Evolutionary conservation across 23 tunicate species (phyloP), one percentile per base, ranked within the genome.

Genomic region (Clavelina lepadiformis): DNA sequence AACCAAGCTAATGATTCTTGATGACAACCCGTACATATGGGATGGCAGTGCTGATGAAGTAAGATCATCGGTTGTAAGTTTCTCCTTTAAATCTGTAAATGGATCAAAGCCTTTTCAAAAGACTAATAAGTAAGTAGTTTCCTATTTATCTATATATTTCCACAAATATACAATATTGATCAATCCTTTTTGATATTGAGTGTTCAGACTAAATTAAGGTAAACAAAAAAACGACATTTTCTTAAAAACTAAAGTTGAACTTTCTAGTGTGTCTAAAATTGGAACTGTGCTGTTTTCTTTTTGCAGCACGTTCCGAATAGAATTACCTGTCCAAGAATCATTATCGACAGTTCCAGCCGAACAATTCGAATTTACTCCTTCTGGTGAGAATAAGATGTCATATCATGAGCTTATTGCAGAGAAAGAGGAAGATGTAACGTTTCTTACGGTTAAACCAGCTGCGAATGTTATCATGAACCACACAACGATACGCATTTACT

Each of bases 1-100:
- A 19, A 44, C 50, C 13, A n/a, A n/a, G n/a, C 26, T 51, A 23
- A 28, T 68, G 18, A 33, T 28, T 1, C 28, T 68, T 32, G 47
- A 60, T 2, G 60, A 84, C 28, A 84, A 84, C 63, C 93, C 93
- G 5, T 84, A 52, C 38, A 70, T 84, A 21, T 84, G 93, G 93
- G 93, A 84, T 45, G 93, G 46, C 28, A 75, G 78, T 46, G 93
- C 93, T 25, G 93, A 84, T 52, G 55, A n/a, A 31, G 66, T 84
- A 5, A 56, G 68, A 15, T 84, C 93, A 8, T 82, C 77, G 15
- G 82, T 84, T 6, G 82, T 84, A 38, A 84, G 93, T 69, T 68
- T 84, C 51, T 51, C 78, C 32, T 63, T 84, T 21, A 76, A 69
- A 29, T 81, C 63, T 38, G 51, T 61, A 27, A 76, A 84, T 31